Base-by-base conservation (phyloP, 2,113 vertebrate species). In the Daphoenositta chrysoptera region DNA sequence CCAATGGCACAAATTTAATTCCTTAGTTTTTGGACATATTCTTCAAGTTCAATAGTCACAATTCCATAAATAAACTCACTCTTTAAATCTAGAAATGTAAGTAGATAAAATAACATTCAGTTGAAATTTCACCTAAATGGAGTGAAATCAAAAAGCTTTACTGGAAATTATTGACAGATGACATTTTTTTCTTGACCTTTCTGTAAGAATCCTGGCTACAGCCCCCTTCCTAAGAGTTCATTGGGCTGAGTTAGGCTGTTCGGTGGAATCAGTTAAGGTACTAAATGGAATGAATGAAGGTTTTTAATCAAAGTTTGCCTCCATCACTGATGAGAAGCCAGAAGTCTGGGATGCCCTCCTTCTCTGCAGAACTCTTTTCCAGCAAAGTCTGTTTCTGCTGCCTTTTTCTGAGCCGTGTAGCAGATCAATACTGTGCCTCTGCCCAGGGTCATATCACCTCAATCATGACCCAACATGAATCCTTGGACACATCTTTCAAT, bases 331-430 rank as follows among this genome's bases (percentile, higher is more conserved):
- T 81, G 10, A 68, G n/a, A 70, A 70, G 19, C 10, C 28, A 76
- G 39, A 80, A 68, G 10, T 23, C 35, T 80, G 13, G 4, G 2
- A 15, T 16, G 7, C 5, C 12, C 6, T 70, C 6, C 10, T 56
- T 65, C 44, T 15, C 16, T 61, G 57, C 1, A 6, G 5, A 79
- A 1, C 2, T 45, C 3, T 45, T 70, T 54, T 20, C 40, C 12
- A 47, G 7, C 2, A 61, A 45, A 70, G 7, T 13, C 44, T 89
- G 26, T 27, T 19, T 35, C 22, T 83, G 10, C 20, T 57, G 14
- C 8, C 18, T 10, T 42, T 44, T 3, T 10, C 31, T 68, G 42
- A 35, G 17, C 3, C 0, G 0, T 30, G 28, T 8, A 51, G 18
- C 22, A 30, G 23, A 45, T 66, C 13, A 47, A 22, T 22, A 76